Percentiles rank a stretch among this genome's conserved stretches.
These are phyloP conservation scores for Montipora cactus DNA, from an alignment of 64 coral and sea anemone species.

Conservation along the genomic window DNA sequence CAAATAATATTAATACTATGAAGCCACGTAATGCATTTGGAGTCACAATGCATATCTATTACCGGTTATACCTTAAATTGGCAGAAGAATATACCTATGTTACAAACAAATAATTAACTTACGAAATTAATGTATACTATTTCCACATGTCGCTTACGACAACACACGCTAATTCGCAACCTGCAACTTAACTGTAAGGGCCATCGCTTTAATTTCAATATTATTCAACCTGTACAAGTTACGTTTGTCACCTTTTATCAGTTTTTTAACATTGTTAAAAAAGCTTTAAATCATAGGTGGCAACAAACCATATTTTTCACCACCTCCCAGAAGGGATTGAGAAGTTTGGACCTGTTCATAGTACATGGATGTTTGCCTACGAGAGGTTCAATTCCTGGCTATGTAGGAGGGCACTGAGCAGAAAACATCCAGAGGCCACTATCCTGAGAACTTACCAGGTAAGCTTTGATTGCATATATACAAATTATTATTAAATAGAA, in stretches of 20 bases:
- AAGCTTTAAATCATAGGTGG: conserved; percentile 2
- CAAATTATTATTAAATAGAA: not conserved
- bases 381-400: conserved; percentile 69
- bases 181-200: no score
- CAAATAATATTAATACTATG: no score
- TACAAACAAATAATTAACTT: no score
- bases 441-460: conserved; percentile 65
- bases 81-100: no score
- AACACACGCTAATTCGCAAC: no score
- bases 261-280: not conserved
- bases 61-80: no score
- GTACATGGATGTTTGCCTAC: conserved; percentile 70
- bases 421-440: conserved; percentile 65
- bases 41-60: no score
- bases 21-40: no score
- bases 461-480: not conserved
- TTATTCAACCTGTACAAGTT: not conserved
- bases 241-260: not conserved
- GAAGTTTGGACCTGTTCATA: conserved; percentile 50
- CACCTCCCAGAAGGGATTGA: conserved; percentile 59
- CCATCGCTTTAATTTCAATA: no score
- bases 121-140: no score
- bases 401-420: conserved; percentile 31
- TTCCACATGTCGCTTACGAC: no score
- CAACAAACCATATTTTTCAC: conserved; percentile 64